A percentile compares a stretch with the other conserved stretches of the same genome.
These are phyloP conservation scores for Phenganax stokvisi DNA, from an alignment of 92 coral and sea anemone genomes.

Conservation along the genomic window DNA sequence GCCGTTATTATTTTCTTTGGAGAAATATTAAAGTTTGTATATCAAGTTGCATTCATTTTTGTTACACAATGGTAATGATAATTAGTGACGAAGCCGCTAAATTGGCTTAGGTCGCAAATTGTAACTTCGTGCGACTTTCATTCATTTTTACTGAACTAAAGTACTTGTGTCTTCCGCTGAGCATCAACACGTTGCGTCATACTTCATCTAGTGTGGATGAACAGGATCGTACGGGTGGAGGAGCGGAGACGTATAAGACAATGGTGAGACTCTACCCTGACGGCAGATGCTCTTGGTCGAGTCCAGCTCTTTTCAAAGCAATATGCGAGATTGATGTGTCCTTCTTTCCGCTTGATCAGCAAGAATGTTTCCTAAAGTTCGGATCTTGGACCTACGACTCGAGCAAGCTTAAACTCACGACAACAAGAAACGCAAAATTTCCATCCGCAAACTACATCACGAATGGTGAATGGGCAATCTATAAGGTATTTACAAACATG, in stretches of 20 bases:
- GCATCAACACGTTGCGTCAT: not conserved
- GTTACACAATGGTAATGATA: no score
- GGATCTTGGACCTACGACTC: slow-evolving; percentile 72
- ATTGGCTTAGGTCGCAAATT: no score
- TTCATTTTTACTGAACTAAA: not conserved
- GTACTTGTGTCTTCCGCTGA: not conserved
- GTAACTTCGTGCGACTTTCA: not conserved
- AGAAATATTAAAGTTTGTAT: not conserved
- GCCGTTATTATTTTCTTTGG: not conserved
- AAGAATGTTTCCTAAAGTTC: slow-evolving; percentile 64
- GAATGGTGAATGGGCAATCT: slow-evolving; percentile 80
- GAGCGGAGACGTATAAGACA: slow-evolving; percentile 54
- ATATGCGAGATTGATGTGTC: slow-evolving; percentile 65
- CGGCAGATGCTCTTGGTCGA: slow-evolving; percentile 62
- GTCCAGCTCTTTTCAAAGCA: slow-evolving; percentile 64
- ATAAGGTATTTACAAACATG: slow-evolving; percentile 25
- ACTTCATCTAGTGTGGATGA: slow-evolving; percentile 58
- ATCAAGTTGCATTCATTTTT: no score
- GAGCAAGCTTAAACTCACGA: slow-evolving; percentile 48
- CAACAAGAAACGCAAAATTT: slow-evolving; percentile 46
- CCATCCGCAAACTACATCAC: slow-evolving; percentile 52
- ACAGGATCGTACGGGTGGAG: slow-evolving; percentile 74
- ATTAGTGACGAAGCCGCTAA: no score
- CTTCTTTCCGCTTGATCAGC: slow-evolving; percentile 76
- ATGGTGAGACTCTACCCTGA: slow-evolving; percentile 47